Conservation (phyloP, 2,797 vertebrate species). For the Poeciliopsis presidionis region DNA sequence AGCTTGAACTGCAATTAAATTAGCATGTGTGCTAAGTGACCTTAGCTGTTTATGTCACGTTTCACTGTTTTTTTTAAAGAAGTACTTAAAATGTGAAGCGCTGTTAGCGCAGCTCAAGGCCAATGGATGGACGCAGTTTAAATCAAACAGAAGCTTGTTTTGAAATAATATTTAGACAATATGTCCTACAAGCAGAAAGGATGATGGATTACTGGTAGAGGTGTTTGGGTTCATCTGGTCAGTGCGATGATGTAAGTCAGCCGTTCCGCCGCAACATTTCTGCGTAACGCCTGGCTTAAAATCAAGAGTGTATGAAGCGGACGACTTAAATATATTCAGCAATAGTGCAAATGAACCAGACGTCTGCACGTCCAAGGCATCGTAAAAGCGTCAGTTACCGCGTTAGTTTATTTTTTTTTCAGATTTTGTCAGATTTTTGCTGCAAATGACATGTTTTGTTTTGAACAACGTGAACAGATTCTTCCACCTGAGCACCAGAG, state of each 20-base stretch:
- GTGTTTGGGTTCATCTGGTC: background rate
- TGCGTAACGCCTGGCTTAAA: background rate
- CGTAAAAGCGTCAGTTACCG: background rate
- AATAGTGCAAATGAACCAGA: conserved; percentile 7
- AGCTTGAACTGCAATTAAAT: background rate
- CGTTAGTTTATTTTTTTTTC: background rate
- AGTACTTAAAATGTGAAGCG: background rate
- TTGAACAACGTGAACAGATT: background rate
- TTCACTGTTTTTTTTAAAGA: background rate
- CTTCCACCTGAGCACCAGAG: background rate
- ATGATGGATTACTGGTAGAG: background rate
- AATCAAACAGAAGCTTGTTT: background rate
- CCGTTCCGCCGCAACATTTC: background rate
- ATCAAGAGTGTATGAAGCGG: background rate
- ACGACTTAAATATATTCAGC: background rate
- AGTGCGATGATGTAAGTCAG: background rate
- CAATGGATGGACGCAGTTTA: background rate
- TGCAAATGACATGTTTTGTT: no score
- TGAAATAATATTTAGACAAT: background rate
- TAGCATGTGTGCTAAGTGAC: background rate
- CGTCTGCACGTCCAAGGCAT: background rate
- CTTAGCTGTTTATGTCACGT: background rate
- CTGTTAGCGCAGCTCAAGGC: background rate
- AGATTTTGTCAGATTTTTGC: no score
- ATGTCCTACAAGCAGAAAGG: background rate